These are phyloP conservation scores for Resseliella maxima DNA, from an alignment of 2,888 invertebrate genomes.

Conservation along the genomic window DNA sequence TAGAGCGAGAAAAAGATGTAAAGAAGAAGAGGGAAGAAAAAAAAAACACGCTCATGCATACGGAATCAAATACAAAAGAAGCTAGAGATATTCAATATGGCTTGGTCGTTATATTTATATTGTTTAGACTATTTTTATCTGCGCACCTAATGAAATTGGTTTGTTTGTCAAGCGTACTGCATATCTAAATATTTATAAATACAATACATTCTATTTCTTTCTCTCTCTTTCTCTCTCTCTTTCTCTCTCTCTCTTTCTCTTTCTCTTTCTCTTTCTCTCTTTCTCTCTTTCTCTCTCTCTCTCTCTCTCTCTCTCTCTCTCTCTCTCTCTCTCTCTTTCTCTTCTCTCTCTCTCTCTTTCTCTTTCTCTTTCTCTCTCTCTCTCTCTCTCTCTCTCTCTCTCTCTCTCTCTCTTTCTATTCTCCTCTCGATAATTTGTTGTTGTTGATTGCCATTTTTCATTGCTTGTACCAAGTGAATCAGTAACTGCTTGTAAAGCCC, in stretches of 20 bases:
- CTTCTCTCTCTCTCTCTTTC: background rate
- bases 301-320: background rate
- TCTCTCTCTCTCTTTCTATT: background rate
- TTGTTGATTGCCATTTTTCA: background rate
- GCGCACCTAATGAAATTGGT: conserved; percentile 16
- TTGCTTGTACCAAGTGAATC: background rate
- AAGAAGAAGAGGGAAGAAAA: background rate
- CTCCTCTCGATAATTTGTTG: too few relatives aligned
- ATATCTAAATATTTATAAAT: conserved; percentile 3
- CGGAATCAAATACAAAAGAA: background rate
- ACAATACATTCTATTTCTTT: background rate
- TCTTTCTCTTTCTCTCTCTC: background rate
- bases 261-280: background rate
- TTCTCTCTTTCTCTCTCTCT: background rate
- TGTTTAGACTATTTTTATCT: conserved; percentile 51
- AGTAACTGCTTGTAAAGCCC: background rate
- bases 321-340: background rate
- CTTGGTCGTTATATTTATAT: conserved; percentile 37
- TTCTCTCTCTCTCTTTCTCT: background rate
- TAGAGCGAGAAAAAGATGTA: too few relatives aligned
- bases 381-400: background rate
- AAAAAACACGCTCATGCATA: background rate
- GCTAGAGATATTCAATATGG: conserved; percentile 19
- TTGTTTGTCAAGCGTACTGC: conserved; percentile 24
- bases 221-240: background rate